Conservation (phyloP, 35 echinoderm and acorn worm species). For the Diadema setosum region DNA sequence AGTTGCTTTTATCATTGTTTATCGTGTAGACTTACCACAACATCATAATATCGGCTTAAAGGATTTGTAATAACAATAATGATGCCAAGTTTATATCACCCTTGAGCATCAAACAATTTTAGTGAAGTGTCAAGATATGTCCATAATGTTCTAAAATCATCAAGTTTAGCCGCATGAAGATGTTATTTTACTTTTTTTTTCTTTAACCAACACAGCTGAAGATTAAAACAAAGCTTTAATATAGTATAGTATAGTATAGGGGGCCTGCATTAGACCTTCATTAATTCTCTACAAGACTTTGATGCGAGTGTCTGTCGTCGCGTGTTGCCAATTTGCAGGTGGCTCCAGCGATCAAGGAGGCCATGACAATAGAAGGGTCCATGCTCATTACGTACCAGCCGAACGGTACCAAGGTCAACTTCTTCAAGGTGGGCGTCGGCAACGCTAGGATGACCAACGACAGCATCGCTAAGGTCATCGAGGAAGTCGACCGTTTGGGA, state of each 20-base stretch:
- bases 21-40: too few species aligned
- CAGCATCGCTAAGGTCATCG: constrained; percentile 70
- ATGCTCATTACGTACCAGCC: constrained; percentile 90
- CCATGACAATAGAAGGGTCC: constrained; percentile 76
- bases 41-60: too few species aligned
- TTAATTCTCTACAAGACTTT: not conserved
- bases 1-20: too few species aligned
- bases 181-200: too few species aligned
- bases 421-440: constrained; percentile 74
- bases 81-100: too few species aligned
- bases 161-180: too few species aligned
- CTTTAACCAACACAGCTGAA: not conserved
- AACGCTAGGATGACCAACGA: constrained; percentile 37
- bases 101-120: too few species aligned
- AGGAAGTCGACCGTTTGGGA: constrained; percentile 85
- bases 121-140: too few species aligned
- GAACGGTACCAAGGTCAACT: constrained; percentile 64
- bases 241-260: not conserved
- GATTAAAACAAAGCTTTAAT: not conserved
- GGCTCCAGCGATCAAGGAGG: constrained; percentile 80
- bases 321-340: too few species aligned
- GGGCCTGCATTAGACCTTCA: not conserved
- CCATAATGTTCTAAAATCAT: not conserved
- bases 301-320: too few species aligned
- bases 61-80: too few species aligned